Evolutionary conservation across 2,113 vertebrate genomes (phyloP).

Genomic region (Nesoenas mayeri): DNA sequence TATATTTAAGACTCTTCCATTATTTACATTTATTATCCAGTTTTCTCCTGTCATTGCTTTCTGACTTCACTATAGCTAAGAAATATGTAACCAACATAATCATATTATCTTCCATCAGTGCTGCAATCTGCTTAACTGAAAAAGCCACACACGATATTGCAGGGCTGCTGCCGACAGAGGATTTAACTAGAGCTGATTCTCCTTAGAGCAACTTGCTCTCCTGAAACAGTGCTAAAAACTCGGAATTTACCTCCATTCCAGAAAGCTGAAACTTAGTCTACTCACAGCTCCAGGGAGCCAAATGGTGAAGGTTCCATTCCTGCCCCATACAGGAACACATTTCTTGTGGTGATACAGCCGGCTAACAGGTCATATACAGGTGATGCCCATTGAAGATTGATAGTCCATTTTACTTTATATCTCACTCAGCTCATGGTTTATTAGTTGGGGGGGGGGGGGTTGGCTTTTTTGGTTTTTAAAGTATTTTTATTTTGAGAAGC

Average conservation of each 20-base stretch:
- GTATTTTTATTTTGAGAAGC: conserved; percentile 11
- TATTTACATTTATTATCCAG: conserved; percentile 39
- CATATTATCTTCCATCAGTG: conserved; percentile 9
- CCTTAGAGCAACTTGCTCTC: not conserved
- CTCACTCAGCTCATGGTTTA: not conserved
- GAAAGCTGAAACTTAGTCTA: not conserved
- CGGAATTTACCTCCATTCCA: not conserved
- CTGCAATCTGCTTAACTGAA: conserved; percentile 27
- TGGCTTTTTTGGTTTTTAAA: too few relatives aligned
- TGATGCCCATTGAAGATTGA: not conserved
- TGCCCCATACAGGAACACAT: not conserved
- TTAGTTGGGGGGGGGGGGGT: not conserved
- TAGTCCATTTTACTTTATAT: not conserved
- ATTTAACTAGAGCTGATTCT: conserved; percentile 5
- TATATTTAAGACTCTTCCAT: conserved; percentile 20
- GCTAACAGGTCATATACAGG: not conserved
- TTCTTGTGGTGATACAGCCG: not conserved
- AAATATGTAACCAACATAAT: conserved; percentile 24
- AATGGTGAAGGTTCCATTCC: not conserved
- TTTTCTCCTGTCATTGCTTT: conserved; percentile 11
- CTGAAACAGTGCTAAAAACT: not conserved
- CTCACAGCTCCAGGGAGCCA: not conserved
- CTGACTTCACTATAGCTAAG: not conserved
- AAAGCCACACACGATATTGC: not conserved
- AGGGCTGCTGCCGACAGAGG: not conserved